phyloP scores from a whole-genome alignment of 2,113 vertebrate genomes.

The Apus apus region DNA sequence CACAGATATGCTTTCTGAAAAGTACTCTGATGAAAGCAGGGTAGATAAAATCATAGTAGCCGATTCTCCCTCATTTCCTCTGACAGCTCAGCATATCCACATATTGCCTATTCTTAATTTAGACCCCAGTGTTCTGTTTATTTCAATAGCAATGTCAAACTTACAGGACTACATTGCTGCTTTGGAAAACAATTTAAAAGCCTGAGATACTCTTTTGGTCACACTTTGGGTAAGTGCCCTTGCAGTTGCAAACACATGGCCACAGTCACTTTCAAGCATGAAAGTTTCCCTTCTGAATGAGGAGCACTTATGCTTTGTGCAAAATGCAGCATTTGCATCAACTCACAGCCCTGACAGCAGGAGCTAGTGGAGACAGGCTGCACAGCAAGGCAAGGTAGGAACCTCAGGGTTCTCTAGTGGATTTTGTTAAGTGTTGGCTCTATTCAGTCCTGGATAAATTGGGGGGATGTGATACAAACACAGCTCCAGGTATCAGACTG shows the following conservation, averaged over 20 bases:
- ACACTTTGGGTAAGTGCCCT: not conserved
- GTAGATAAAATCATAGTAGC: not conserved
- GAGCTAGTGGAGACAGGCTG: not conserved
- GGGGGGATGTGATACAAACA: not conserved
- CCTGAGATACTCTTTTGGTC: not conserved
- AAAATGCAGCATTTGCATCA: not conserved
- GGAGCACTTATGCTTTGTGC: not conserved
- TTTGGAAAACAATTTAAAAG: not conserved
- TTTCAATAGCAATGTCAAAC: not conserved
- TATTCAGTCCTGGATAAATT: not conserved
- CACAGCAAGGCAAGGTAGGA: rapidly evolving
- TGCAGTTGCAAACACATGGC: not conserved
- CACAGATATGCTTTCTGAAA: not conserved
- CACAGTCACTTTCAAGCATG: not conserved
- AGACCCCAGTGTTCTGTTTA: not conserved
- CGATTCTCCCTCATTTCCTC: not conserved
- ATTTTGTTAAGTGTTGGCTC: not conserved
- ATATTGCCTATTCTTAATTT: not conserved
- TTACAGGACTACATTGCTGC: not conserved
- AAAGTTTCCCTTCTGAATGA: not conserved
- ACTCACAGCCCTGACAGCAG: not conserved
- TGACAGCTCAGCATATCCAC: not conserved
- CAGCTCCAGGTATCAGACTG: not conserved
- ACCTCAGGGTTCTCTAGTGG: not conserved
- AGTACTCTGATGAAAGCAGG: not conserved